Evolutionary conservation across 2,888 invertebrate species (phyloP).

Genomic region (Tipula unca): DNA sequence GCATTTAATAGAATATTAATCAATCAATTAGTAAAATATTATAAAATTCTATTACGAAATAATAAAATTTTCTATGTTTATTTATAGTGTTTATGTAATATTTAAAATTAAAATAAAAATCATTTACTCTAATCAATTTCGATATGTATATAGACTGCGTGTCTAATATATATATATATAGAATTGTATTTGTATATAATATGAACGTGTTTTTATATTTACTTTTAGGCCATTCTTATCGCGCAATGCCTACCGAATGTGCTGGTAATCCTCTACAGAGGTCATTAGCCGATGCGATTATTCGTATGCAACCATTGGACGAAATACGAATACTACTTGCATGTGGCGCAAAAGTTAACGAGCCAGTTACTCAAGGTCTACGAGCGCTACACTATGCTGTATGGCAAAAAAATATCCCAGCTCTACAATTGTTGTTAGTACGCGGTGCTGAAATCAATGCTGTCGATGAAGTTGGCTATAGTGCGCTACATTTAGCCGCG

Average conservation of each 20-base stretch:
- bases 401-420: conserved; percentile 75
- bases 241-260: conserved; percentile 63
- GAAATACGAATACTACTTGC: conserved; percentile 79
- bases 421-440: conserved; percentile 69
- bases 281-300: conserved; percentile 83
- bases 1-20: not conserved
- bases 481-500: conserved; percentile 82
- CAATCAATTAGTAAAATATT: not conserved
- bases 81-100: conserved; percentile 8
- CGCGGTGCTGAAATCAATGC: conserved; percentile 76
- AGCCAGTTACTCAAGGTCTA: conserved; percentile 76
- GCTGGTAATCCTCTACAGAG: conserved; percentile 66
- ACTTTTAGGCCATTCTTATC: conserved; percentile 21
- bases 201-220: not conserved
- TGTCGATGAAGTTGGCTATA: conserved; percentile 83
- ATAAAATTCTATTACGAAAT: not conserved
- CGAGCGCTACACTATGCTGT: conserved; percentile 88
- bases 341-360: conserved; percentile 72
- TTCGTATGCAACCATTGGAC: conserved; percentile 75
- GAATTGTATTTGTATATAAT: not conserved
- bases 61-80: not conserved
- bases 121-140: not conserved
- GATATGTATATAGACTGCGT: conserved; percentile 18
- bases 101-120: not conserved
- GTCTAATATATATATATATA: not conserved